Base-by-base conservation (phyloP, 2,113 vertebrate genomes). In the Eclectus roratus region DNA sequence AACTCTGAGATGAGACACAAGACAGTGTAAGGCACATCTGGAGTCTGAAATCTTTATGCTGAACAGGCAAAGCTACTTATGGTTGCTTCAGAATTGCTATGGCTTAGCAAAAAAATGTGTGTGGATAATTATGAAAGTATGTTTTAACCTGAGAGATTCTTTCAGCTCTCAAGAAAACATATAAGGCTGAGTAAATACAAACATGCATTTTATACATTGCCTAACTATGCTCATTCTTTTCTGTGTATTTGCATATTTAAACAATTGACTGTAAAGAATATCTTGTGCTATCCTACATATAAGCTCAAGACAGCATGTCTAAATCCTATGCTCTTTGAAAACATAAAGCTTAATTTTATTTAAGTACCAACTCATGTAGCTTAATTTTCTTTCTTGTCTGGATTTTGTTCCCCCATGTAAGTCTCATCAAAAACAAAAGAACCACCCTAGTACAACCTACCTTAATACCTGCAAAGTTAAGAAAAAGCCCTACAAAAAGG, bases 241-340 rank as follows among this genome's bases (percentile, higher is more conserved):
- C 56, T 55, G 52, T 69, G 17, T 83, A 80, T 95, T 97, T 95
- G 47, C 89, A 93, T 96, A 80, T 95, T 96, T 85, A 92, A 91
- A 88, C 80, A 94, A 94, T 85, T 88, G 80, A 82, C 77, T 94
- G 53, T 66, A 91, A 95, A 96, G 56, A 85, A 89, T 53, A 10
- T 44, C 25, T 81, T 94, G 72, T 88, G 60, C 69, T 80, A 33
- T 80, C 52, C 64, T 46, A 83, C 77, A 63, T 76, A 85, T 66
- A 87, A 91, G 16, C 63, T 61, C 33, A 53, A 73, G 61, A 85
- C 8, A 83, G 31, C 73, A 60, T 65, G 49, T 25, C 33, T 95
- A 78, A 91, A 93, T 87, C 49, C 91, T 93, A 5, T 74, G 71
- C 82, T 84, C 65, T 28, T 69, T 92, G 52, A 87, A 91, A 94